Conservation (phyloP, 1,140 invertebrate genomes). For the Ceratitis capitata region DNA sequence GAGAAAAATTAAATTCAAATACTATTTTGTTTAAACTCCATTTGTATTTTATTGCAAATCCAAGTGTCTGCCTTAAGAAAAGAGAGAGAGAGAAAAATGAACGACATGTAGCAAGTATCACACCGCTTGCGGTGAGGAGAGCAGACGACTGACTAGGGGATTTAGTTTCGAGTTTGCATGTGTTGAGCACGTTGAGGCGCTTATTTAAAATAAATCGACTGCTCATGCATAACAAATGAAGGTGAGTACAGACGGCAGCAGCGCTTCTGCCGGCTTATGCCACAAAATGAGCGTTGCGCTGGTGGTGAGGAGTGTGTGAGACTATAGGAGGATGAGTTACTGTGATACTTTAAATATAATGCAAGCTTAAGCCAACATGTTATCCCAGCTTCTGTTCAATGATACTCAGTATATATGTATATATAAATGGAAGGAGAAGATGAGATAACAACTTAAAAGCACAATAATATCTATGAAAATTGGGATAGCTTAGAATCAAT, state of each 20-base stretch:
- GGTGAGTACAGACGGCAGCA: conserved; percentile 11
- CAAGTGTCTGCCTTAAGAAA: background rate
- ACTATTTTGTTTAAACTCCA: background rate
- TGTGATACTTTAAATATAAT: background rate
- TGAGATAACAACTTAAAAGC: background rate
- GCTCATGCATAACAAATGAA: conserved; percentile 34
- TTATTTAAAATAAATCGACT: conserved; percentile 35
- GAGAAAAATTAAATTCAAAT: conserved; percentile 8
- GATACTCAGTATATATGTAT: background rate
- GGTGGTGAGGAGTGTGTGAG: background rate
- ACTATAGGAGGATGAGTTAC: background rate
- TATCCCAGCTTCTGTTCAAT: background rate
- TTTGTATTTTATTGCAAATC: background rate
- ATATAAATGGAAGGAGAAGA: background rate
- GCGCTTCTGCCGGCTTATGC: no score
- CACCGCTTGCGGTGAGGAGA: background rate
- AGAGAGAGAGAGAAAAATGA: background rate
- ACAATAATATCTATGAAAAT: background rate
- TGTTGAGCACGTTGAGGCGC: conserved; percentile 5
- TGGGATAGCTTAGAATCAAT: background rate
- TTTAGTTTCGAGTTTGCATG: background rate
- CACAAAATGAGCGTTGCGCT: background rate
- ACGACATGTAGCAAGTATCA: no score
- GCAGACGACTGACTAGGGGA: background rate
- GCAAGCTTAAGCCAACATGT: background rate